Conservation (phyloP, 2,888 invertebrate species). For the Trissoscelio sp. region DNA sequence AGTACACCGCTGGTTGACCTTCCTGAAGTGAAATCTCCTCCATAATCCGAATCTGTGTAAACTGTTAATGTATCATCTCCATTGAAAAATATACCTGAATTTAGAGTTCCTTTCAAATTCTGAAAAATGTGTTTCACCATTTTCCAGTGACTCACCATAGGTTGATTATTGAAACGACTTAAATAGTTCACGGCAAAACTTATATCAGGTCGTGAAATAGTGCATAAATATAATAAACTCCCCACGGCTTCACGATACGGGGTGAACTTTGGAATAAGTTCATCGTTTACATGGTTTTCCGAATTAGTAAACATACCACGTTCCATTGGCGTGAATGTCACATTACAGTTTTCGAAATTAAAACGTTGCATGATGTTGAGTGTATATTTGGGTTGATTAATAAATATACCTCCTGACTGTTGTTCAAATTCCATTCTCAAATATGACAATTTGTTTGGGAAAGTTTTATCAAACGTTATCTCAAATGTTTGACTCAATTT, state of each 20-base stretch:
- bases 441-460: background rate
- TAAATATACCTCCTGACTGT: background rate
- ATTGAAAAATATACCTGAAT: constrained; percentile 70
- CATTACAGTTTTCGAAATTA: background rate
- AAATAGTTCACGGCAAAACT: background rate
- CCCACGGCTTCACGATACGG: background rate
- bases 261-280: background rate
- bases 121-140: background rate
- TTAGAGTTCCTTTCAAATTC: background rate
- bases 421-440: background rate
- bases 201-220: background rate
- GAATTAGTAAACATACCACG: background rate
- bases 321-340: background rate
- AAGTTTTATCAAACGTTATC: background rate
- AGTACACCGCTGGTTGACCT: constrained; percentile 50
- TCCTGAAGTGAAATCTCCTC: constrained; percentile 39
- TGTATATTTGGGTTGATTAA: background rate
- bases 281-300: background rate
- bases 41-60: constrained; percentile 70
- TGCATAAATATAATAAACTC: background rate
- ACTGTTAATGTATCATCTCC: constrained; percentile 61
- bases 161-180: background rate
- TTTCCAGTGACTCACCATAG: background rate
- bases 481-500: background rate
- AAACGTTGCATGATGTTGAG: background rate